Evolutionary conservation across 2,797 vertebrate genomes (phyloP), one percentile per base, ranked within the genome.

Genomic region (Sebastes iracundus): DNA sequence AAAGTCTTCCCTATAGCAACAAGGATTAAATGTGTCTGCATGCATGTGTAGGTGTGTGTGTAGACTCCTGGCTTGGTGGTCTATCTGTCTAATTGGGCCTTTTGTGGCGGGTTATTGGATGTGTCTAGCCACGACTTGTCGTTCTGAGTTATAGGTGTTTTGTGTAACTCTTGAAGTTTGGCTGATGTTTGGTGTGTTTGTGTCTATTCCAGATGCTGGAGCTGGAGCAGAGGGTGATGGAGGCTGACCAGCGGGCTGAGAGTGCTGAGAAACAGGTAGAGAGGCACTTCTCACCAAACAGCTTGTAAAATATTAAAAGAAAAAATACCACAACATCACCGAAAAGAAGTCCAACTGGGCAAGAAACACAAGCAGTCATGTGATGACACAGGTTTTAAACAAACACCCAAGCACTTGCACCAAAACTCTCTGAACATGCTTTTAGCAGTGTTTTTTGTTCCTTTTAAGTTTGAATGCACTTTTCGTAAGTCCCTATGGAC

Each of bases 181-280:
- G 7, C 16, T 76, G 76, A 77, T 56, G 71, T 53, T 53, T 53
- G 46, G 22, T 30, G 6, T 58, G 20, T 49, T 25, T 83, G 59
- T 77, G 7, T 76, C 2, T 46, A 0, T 71, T 72, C 14, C 93
- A 99, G 98, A 99, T 99, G 98, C 97, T 97, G 85, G 97, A 99
- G 88, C 83, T 99, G 94, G 97, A 99, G 77, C 97, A 97, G 87
- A 97, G 97, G 92, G 96, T 98, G 89, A 91, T 91, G 2, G 97
- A 99, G 88, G 96, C 98, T 3, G 97, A 99, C 87, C 96, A 95
- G 92, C 96, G 98, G 87, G 97, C 97, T 4, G 97, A 98, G 69
- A 95, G 94, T 3, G 97, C 98, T 0, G 97, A 99, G 90, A 98
- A 97, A 92, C 97, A 98, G 97, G 97, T 99, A 95, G 20, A 69